Base-by-base conservation (phyloP, 2,888 invertebrate species). In the Parnassius smintheus region DNA sequence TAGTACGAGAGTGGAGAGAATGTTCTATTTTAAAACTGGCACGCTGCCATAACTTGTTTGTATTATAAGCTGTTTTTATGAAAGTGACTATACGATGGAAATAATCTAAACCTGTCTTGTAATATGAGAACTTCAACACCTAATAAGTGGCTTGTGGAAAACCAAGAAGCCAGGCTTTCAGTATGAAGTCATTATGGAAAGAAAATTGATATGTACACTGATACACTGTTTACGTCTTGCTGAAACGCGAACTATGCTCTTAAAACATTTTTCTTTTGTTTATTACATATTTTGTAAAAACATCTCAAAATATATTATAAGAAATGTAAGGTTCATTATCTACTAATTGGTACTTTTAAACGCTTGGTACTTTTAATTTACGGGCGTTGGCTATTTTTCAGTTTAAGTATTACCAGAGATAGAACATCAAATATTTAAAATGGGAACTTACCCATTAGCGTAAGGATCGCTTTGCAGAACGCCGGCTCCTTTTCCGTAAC, bases 401-500 rank as follows among this genome's bases (percentile, higher is more conserved):
- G 35, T 35, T 35, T 35, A 35, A 35, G 35, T 35, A 3, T 7
- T 35, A 35, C 7, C 3, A 25, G 25, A 25, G 3, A 35, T 25
- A 35, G 4, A 35, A 35, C 35, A 35, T 35, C 0, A 35, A 35
- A 35, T 35, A 35, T 35, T 35, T 35, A 35, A 75, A 76, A 75
- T 72, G 68, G 65, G 74, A 82, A 51, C 95, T 93, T 94, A 95
- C 96, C 96, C 96, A 92, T 95, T 95, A 86, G 95, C 94, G 92
- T 94, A 95, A 92, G 94, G 94, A 93, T 97, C 97, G 91, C 96
- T 96, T 93, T 97, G 97, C 82, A 98, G 94, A 75, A 97, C 97
- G 84, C 98, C 98, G 84, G 96, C 97, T 83, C 99, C 99, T 93
- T 97, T 97, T 80, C 99, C 99, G 91, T 97, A 98, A 81, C 98